Evolutionary conservation across 2,888 invertebrate genomes (phyloP).

Genomic region (Argyra leucocephala): DNA sequence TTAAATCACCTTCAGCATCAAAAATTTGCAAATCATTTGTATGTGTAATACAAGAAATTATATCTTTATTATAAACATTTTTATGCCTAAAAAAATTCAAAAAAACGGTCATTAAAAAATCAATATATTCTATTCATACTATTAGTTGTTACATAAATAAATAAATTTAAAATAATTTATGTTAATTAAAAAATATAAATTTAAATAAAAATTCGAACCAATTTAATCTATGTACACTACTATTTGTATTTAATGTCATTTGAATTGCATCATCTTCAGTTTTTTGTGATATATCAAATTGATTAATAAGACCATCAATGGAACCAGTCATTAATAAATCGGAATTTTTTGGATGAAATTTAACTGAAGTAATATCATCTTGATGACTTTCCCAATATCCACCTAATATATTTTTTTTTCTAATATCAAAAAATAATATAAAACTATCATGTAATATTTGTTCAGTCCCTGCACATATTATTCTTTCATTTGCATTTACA

Average conservation of each 20-base stretch:
- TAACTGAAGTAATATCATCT: constrained; percentile 67
- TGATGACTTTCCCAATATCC: constrained; percentile 77
- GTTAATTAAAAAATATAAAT: background rate
- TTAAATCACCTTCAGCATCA: constrained; percentile 55
- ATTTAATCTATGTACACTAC: constrained; percentile 57
- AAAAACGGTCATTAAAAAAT: background rate
- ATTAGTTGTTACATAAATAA: background rate
- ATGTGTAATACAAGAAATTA: constrained; percentile 60
- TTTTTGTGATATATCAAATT: constrained; percentile 64
- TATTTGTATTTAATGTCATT: constrained; percentile 68
- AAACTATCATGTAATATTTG: constrained; percentile 59
- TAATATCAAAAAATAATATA: constrained; percentile 71
- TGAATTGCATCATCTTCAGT: constrained; percentile 71
- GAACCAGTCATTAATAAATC: constrained; percentile 66
- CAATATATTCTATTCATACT: background rate
- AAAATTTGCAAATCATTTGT: constrained; percentile 63
- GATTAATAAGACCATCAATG: constrained; percentile 74
- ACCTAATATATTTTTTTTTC: constrained; percentile 53
- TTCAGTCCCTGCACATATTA: constrained; percentile 68
- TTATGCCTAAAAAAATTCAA: constrained; percentile 31
- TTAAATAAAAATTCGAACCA: too few species aligned
- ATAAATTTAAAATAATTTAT: background rate
- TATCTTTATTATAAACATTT: constrained; percentile 40
- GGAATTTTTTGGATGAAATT: constrained; percentile 59
- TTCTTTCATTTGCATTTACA: constrained; percentile 56